Base-by-base conservation (phyloP, 2,888 invertebrate species). In the Hirtodrosophila trivittata region DNA sequence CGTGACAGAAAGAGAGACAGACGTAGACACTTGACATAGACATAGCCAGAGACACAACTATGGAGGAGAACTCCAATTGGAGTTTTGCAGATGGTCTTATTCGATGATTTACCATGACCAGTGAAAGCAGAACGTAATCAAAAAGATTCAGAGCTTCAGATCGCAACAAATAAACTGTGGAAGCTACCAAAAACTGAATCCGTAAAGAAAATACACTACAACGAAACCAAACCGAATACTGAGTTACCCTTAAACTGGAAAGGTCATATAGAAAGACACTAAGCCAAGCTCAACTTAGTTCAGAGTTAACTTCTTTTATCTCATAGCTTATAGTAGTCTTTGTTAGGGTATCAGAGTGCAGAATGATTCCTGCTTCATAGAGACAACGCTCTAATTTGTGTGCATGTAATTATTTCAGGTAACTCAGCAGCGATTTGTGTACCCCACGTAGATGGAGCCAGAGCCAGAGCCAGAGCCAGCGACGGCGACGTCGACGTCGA, bases 331-430 rank as follows among this genome's bases (percentile, higher is more conserved):
- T 28, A 2, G 28, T 5, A 28, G 1, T 1, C 5, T 8, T 28
- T 9, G 21, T 7, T 0, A 75, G 65, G 0, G 70, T 43, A 65
- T 42, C n/a, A 8, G 16, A 60, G 42, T 69, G 58, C 75, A 81
- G 86, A 78, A 84, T 56, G 45, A 73, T 86, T 80, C 77, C 85
- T 58, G 73, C 50, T 35, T 38, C 62, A 54, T 62, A n/a, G 64
- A 58, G 37, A 73, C 33, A 30, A 60, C 86, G 87, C 85, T 78
- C 77, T 43, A 86, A 78, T 86, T 78, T 80, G 77, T 80, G 86
- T 86, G 77, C 84, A 76, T 55, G 77, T 65, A 84, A 78, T 78
- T 78, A 86, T 78, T 84, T 86, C 81, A 73, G 87, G 60, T 72
- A 77, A 77, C 83, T 82, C 56, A 49, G 55, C 66, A 66, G 77